Conservation (phyloP, 2,888 invertebrate species). For the Eudasyphora cyanicolor region DNA sequence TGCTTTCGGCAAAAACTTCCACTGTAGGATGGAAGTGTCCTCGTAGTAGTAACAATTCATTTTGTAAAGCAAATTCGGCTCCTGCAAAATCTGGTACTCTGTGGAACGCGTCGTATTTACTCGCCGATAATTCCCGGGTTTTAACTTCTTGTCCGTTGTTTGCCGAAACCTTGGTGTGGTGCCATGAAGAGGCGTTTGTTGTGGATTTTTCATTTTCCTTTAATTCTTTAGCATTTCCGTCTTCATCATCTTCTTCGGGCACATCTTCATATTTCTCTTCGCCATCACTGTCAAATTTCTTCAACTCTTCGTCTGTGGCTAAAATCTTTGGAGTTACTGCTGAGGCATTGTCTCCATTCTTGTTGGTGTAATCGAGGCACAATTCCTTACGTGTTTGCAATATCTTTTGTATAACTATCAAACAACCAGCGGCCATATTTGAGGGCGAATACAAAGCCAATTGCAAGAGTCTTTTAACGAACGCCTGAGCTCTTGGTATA, state of each 20-base stretch:
- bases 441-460: slow-evolving; percentile 86
- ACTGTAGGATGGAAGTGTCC: slow-evolving; percentile 96
- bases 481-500: slow-evolving; percentile 87
- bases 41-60: slow-evolving; percentile 87
- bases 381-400: slow-evolving; percentile 84
- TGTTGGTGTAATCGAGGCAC: slow-evolving; percentile 55
- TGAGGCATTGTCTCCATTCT: slow-evolving; percentile 51
- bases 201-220: neutral
- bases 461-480: slow-evolving; percentile 90
- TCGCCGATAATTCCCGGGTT: slow-evolving; percentile 71
- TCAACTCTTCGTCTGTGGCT: slow-evolving; percentile 70
- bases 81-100: slow-evolving; percentile 94
- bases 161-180: slow-evolving; percentile 73
- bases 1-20: slow-evolving; percentile 90
- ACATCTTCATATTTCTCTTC: slow-evolving; percentile 77
- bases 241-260: slow-evolving; percentile 64
- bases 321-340: slow-evolving; percentile 47
- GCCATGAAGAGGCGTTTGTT: slow-evolving; percentile 73
- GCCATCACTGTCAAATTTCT: slow-evolving; percentile 77
- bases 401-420: slow-evolving; percentile 82
- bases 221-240: slow-evolving; percentile 6
- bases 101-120: slow-evolving; percentile 84
- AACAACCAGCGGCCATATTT: slow-evolving; percentile 89
- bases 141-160: slow-evolving; percentile 65
- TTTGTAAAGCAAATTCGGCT: slow-evolving; percentile 85